Evolutionary conservation across 2,888 invertebrate species (phyloP), one percentile per base, ranked within the genome.

Genomic region (Troides helena): DNA sequence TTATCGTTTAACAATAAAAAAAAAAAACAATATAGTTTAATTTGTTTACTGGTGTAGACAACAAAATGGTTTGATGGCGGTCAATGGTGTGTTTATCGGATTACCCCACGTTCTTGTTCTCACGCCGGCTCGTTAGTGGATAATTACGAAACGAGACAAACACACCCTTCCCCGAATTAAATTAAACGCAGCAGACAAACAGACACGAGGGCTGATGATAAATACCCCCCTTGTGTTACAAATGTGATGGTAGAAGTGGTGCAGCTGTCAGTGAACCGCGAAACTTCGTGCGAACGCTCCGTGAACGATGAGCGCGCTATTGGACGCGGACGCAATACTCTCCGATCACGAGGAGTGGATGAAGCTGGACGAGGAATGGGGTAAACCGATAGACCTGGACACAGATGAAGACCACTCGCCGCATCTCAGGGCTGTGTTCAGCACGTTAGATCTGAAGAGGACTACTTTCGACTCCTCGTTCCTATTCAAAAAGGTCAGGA

Each of bases 391-490:
- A 2, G 91, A 92, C 74, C 76, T 92, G 3, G 90, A 91, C 62
- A 86, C 85, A 0, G 89, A 91, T 43, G 89, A 73, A 83, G 89
- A 70, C 7, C 74, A 76, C 18, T n/a, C 68, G 17, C 74, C 75
- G 0, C 78, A 72, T 63, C 57, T 87, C 0, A 79, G 76, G 63
- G 81, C 85, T 0, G 85, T 81, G 46, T 84, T 88, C 77, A 89
- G 89, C 67, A 81, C 85, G 0, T 74, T 89, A 25, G 89, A 92
- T 65, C 72, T 88, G 17, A 78, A 80, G 67, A 83, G 80, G 72
- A 83, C 87, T 0, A 91, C 91, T 0, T 91, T 91, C 73, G 88
- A 90, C 68, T 91, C 91, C 0, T 85, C 90, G 0, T 85, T 84
- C n/a, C 75, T 90, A 0, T 80, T 89, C 64, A 87, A 86, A 64